Evolutionary conservation across 2,888 invertebrate genomes (phyloP), one percentile per base, ranked within the genome.

Genomic region (Drosophila anomalata): DNA sequence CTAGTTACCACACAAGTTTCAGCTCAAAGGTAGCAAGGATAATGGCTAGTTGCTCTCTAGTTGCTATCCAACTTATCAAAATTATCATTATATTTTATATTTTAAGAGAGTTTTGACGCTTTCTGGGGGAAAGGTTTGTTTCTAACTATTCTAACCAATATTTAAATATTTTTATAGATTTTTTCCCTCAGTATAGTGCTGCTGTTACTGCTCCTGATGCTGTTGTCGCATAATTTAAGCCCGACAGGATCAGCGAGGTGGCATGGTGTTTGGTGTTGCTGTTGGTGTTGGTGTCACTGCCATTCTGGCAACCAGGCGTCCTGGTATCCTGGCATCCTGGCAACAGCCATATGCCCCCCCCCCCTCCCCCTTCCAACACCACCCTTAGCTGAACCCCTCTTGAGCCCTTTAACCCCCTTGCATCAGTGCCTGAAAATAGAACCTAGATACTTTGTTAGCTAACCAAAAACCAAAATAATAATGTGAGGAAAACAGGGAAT

Each of bases 171-270:
- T 7, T n/a, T 39, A 14, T 0, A 0, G 0, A 14, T 8, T 20
- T 42, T 42, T 42, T 42, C 9, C 20, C 4, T 1, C 1, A 20
- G 22, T 44, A 22, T 20, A 44, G 17, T 56, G 48, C 2, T 41
- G 8, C 14, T 57, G 42, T 7, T 50, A 22, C 17, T 33, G 36
- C 7, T 55, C 31, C 31, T 41, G 61, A 11, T 59, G 68, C 60
- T 62, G 57, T 58, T 75, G 81, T 61, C 65, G 83, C 80, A 80
- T 80, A 80, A 80, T 82, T 80, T 86, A 82, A 79, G 76, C 76
- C 71, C 68, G 72, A 63, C 71, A 57, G 55, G 51, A 62, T 20
- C 47, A 22, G 17, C 29, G n/a, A 2, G 39, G 31, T 54, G 53
- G 53, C 36, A 46, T 12, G 33, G 50, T 62, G 50, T 42, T 36